Base-by-base conservation (phyloP, 2,113 vertebrate species). In the Galemys pyrenaicus region DNA sequence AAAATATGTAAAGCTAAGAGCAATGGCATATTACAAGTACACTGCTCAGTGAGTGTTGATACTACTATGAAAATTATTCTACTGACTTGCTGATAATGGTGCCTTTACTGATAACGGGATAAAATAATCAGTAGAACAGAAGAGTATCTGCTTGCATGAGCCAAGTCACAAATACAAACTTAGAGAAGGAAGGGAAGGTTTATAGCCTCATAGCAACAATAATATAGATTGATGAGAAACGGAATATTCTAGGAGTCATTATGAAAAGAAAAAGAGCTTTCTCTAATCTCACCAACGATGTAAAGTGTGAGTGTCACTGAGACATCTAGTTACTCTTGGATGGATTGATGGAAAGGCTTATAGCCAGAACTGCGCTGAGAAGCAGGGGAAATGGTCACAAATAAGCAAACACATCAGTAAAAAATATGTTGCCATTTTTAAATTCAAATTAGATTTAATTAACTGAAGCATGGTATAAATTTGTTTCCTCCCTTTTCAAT, bases 1-100 rank as follows among this genome's bases (percentile, higher is more conserved):
- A 91, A 93, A 89, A 73, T 6, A 78, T 9, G 12, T 32, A 60
- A 95, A 93, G 41, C 16, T 73, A 87, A 83, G 6, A 90, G 28
- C n/a, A 67, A 6, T 35, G 12, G 24, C 37, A 68, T 49, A 19
- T 46, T 44, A 10, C 24, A 64, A 56, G 44, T 56, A 20, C 7
- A 56, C 5, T n/a, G 74, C 17, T 82, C 46, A 49, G 1, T 39
- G 67, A 84, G 16, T 62, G 7, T 22, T 94, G 49, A 56, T 78
- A 16, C 74, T 58, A 67, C n/a, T 41, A 83, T 46, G 10, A 68
- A 68, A 37, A 49, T 37, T 35, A 32, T 28, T 89, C 60, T 78
- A 44, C 37, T 19, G 28, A 60, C 41, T 49, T 82, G 10, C 19
- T 87, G 39, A 83, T 74, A 83, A 83, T 62, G 87, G 51, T 74